Evolutionary conservation across 2,888 invertebrate genomes (phyloP).

Genomic region (Acleris laterana): DNA sequence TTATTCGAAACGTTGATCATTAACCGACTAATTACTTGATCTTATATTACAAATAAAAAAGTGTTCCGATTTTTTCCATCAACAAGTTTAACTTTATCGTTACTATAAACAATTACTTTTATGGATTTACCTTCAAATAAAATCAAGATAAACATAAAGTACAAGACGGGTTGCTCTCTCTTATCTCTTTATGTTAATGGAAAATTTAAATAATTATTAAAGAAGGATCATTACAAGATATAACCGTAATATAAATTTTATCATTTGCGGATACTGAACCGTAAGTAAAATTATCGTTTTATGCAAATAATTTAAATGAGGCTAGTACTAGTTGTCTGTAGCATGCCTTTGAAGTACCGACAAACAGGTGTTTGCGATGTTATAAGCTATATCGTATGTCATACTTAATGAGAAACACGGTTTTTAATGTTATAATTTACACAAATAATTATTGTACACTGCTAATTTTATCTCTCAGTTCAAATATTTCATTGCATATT

Average conservation of each 20-base stretch:
- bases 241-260: constrained; percentile 7
- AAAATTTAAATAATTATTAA: constrained; percentile 20
- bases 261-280: neutral
- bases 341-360: constrained; percentile 26
- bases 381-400: neutral
- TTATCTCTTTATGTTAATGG: neutral
- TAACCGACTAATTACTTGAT: no score
- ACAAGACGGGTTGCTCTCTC: no score
- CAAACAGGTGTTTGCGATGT: constrained; percentile 14
- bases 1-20: no score
- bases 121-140: neutral
- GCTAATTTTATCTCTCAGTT: no score
- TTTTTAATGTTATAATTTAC: no score
- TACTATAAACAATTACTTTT: no score
- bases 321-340: constrained; percentile 14
- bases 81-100: no score
- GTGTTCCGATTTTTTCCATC: no score
- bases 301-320: constrained; percentile 24
- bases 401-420: constrained; percentile 4
- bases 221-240: constrained; percentile 18
- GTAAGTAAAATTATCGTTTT: constrained; percentile 6
- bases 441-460: no score
- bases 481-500: no score
- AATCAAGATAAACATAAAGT: constrained; percentile 1
- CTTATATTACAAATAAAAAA: no score